A percentile compares a stretch with the other conserved stretches of the same genome.
These are phyloP conservation scores for Dione vanillae DNA, from an alignment of 2,888 invertebrate genomes.

Conservation along the genomic window DNA sequence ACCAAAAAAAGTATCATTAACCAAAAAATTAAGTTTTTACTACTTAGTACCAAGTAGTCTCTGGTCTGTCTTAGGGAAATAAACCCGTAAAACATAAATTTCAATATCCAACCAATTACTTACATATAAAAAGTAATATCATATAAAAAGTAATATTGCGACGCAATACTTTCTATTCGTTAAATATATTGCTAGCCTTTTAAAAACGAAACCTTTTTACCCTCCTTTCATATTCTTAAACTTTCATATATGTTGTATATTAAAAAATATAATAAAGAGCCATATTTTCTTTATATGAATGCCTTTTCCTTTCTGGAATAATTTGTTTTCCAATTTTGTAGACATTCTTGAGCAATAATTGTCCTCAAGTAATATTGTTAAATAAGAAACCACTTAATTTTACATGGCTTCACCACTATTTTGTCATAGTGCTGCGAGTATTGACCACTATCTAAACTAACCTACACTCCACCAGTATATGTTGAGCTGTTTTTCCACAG, in stretches of 20 bases:
- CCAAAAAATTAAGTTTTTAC: too few relatives aligned
- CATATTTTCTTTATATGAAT: neutral
- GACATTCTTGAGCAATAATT: neutral
- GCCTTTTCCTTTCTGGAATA: neutral
- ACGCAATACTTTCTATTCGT: neutral
- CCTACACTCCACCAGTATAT: too few relatives aligned
- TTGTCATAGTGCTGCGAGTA: too few relatives aligned
- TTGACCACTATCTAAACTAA: too few relatives aligned
- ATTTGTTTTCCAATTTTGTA: neutral
- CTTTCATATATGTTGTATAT: neutral
- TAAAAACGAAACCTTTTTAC: neutral
- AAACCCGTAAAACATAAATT: neutral
- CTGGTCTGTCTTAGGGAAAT: neutral
- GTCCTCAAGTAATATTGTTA: too few relatives aligned
- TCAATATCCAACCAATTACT: slow-evolving; percentile 6
- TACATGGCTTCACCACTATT: too few relatives aligned
- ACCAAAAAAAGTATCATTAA: too few relatives aligned
- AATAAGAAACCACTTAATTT: too few relatives aligned
- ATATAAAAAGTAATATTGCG: slow-evolving; percentile 3
- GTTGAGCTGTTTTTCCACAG: too few relatives aligned
- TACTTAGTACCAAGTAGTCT: too few relatives aligned
- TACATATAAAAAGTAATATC: too few relatives aligned
- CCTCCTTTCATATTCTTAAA: neutral
- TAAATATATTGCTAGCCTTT: slow-evolving; percentile 11
- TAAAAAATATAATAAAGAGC: neutral